Evolutionary conservation across 2,797 vertebrate genomes (phyloP).

Genomic region (Craterocephalus amniculus): DNA sequence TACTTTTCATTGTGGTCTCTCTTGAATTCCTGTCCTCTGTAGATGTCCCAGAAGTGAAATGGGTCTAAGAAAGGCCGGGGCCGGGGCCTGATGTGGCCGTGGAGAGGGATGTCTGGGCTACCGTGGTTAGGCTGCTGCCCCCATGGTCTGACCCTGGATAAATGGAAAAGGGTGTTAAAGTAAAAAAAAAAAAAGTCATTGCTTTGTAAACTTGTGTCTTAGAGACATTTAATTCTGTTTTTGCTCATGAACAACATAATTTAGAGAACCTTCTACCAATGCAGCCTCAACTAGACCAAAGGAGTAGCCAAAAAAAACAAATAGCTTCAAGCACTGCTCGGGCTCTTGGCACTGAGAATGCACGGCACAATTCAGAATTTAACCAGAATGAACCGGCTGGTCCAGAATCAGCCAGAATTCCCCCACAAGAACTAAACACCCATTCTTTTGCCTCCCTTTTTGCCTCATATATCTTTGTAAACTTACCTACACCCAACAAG

Average conservation of each 20-base stretch:
- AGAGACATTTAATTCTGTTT: background rate
- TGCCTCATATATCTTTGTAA: slow-evolving; percentile 47
- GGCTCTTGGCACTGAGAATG: slow-evolving; percentile 18
- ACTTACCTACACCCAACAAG: slow-evolving; percentile 53
- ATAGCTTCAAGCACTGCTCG: slow-evolving; percentile 15
- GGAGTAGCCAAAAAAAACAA: slow-evolving; percentile 16
- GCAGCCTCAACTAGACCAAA: slow-evolving; percentile 14
- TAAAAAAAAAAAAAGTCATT: slow-evolving; percentile 1
- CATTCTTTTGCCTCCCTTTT: slow-evolving; percentile 32
- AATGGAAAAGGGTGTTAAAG: too few relatives aligned
- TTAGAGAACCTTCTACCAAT: slow-evolving; percentile 10
- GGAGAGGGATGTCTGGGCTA: too few relatives aligned
- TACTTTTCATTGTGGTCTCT: background rate
- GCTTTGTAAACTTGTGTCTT: background rate
- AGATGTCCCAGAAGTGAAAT: background rate
- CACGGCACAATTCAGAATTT: slow-evolving; percentile 25
- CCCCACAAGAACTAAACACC: slow-evolving; percentile 18
- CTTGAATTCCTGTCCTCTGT: background rate
- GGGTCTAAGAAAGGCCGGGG: slow-evolving; percentile 1
- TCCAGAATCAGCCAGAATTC: slow-evolving; percentile 34
- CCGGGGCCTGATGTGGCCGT: too few relatives aligned
- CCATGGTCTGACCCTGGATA: too few relatives aligned
- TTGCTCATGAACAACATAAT: background rate
- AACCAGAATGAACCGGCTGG: slow-evolving; percentile 54
- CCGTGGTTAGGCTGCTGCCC: too few relatives aligned